These are phyloP conservation scores for Chydorus sphaericus DNA, from an alignment of 2,888 invertebrate genomes.

Conservation along the genomic window DNA sequence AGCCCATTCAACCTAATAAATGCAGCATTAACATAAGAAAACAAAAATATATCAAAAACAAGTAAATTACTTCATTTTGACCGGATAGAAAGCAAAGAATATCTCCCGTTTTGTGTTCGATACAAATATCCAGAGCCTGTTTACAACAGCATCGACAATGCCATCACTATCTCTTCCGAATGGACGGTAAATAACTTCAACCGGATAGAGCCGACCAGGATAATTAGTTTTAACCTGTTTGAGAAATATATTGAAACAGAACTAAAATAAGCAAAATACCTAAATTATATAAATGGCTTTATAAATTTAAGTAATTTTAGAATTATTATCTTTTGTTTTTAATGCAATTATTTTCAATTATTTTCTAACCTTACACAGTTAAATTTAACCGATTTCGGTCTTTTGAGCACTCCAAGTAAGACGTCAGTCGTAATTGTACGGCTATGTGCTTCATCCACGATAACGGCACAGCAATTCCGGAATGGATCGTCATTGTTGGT, in stretches of 20 bases:
- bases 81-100: conserved; percentile 20
- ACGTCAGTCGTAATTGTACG: conserved; percentile 29
- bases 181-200: conserved; percentile 26
- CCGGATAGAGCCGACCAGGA: conserved; percentile 27
- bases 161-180: conserved; percentile 17
- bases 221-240: too few species aligned
- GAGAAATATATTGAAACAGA: too few species aligned
- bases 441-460: conserved; percentile 31
- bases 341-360: too few species aligned
- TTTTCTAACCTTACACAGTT: too few species aligned
- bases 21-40: too few species aligned
- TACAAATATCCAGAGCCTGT: conserved; percentile 25
- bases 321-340: too few species aligned
- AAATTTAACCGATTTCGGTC: too few species aligned
- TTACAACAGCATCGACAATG: conserved; percentile 23
- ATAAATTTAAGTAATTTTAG: too few species aligned
- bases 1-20: neutral
- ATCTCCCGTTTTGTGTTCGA: conserved; percentile 22
- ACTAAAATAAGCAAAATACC: too few species aligned
- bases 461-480: conserved; percentile 22
- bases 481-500: conserved; percentile 18
- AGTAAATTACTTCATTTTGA: conserved; percentile 16
- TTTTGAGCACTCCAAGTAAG: conserved; percentile 28
- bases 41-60: too few species aligned
- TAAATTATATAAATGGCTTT: too few species aligned